A percentile compares a stretch with the other conserved stretches of the same genome.
Evolutionary conservation across 2,113 vertebrate genomes (phyloP).

Genomic region (Hirundichthys speculiger): DNA sequence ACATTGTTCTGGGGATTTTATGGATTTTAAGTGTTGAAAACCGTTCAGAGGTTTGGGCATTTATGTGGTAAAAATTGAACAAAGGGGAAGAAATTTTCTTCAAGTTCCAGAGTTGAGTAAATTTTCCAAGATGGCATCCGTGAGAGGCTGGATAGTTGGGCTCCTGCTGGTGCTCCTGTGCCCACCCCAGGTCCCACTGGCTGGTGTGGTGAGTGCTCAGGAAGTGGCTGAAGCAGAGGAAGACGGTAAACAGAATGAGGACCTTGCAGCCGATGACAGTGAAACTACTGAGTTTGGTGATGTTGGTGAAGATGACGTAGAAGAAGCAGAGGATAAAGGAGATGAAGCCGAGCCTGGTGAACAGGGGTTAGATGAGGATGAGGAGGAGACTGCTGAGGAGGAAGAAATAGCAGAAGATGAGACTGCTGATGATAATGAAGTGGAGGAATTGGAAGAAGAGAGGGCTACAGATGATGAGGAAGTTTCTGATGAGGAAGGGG

Average conservation of each 20-base stretch:
- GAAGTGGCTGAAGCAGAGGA: conserved; percentile 34
- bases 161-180: conserved; percentile 69
- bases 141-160: conserved; percentile 49
- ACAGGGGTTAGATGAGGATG: conserved; percentile 1
- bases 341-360: not conserved
- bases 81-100: not conserved
- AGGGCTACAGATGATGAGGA: not conserved
- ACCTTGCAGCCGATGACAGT: conserved; percentile 27
- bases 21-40: not conserved
- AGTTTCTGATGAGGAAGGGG: not conserved
- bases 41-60: not conserved
- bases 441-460: not conserved
- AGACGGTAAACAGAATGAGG: conserved; percentile 27
- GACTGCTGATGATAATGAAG: not conserved
- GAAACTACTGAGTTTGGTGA: conserved; percentile 3
- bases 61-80: not conserved
- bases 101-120: not conserved
- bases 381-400: not conserved
- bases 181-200: conserved; percentile 42
- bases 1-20: conserved; percentile 12
- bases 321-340: not conserved
- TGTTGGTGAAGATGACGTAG: conserved; percentile 2
- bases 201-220: conserved; percentile 33
- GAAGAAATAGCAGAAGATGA: conserved; percentile 5
- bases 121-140: conserved; percentile 57